Percentiles rank a stretch among this genome's conserved stretches.
phyloP scores from a whole-genome alignment of 2,888 invertebrate genomes.

The Conus canariensis region DNA sequence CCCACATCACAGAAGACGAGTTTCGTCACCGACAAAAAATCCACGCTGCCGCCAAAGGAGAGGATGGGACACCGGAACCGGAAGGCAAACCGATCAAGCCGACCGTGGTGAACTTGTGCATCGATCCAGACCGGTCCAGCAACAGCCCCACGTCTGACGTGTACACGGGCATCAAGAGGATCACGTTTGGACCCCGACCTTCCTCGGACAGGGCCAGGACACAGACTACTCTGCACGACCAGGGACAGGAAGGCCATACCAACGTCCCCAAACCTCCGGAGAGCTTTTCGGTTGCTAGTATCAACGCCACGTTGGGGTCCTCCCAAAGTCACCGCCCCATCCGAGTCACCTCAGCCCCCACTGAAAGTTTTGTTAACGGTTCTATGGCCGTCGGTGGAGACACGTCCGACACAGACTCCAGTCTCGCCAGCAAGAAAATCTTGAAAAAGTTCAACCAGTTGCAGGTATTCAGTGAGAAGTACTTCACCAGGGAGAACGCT shows the following conservation, averaged over 20 bases:
- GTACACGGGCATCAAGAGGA: conserved; percentile 24
- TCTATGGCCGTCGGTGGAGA: background rate
- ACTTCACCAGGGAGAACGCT: background rate
- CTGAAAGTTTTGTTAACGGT: background rate
- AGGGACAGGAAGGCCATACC: background rate
- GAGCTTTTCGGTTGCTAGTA: background rate
- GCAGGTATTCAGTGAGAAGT: conserved; percentile 36
- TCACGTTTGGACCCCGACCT: background rate
- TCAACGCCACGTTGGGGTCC: conserved; percentile 26
- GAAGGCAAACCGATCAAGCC: background rate
- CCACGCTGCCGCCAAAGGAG: background rate
- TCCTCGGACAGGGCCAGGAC: background rate
- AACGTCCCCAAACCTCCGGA: background rate
- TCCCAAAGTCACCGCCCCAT: background rate
- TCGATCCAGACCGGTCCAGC: conserved; percentile 14
- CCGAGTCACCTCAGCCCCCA: conserved; percentile 3
- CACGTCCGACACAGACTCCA: background rate
- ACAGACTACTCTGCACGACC: background rate
- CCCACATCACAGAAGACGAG: conserved; percentile 8
- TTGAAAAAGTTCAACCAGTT: conserved; percentile 39
- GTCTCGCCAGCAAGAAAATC: background rate
- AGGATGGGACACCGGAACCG: background rate
- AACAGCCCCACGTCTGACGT: conserved; percentile 11
- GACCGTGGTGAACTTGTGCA: conserved; percentile 36
- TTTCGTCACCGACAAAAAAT: conserved; percentile 15